Percentiles rank a stretch among this genome's conserved stretches.
Conservation (phyloP, 2,113 vertebrate species). For the Salvelinus fontinalis region DNA sequence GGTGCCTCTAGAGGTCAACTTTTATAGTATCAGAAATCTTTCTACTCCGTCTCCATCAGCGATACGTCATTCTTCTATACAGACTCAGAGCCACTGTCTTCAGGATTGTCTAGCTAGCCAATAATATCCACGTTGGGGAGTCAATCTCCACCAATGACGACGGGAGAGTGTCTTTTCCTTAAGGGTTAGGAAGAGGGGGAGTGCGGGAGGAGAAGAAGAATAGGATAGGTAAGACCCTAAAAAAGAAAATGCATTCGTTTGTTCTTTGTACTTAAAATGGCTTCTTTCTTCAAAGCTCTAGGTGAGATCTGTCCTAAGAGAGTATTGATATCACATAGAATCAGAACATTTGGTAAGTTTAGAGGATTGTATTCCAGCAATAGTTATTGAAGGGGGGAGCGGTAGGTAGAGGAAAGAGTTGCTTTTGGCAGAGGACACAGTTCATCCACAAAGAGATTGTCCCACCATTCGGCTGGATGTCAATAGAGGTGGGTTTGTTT, state of each 20-base stretch:
- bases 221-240: slow-evolving; percentile 71
- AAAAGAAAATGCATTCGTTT: slow-evolving; percentile 69
- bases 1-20: slow-evolving; percentile 62
- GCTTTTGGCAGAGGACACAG: slow-evolving; percentile 65
- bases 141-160: slow-evolving; percentile 68
- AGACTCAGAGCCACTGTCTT: slow-evolving; percentile 69
- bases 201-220: slow-evolving; percentile 31
- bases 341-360: slow-evolving; percentile 72
- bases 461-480: slow-evolving; percentile 52
- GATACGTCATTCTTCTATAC: slow-evolving; percentile 53
- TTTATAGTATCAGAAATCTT: slow-evolving; percentile 61
- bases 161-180: slow-evolving; percentile 64
- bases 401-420: slow-evolving; percentile 51
- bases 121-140: slow-evolving; percentile 64
- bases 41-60: slow-evolving; percentile 47
- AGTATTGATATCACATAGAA: slow-evolving; percentile 62
- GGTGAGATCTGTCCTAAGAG: slow-evolving; percentile 61
- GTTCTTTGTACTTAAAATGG: slow-evolving; percentile 73
- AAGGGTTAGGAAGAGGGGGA: slow-evolving; percentile 43
- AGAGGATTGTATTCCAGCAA: slow-evolving; percentile 71
- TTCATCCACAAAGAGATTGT: slow-evolving; percentile 44
- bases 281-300: slow-evolving; percentile 72
- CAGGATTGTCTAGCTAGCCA: slow-evolving; percentile 80
- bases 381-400: slow-evolving; percentile 59
- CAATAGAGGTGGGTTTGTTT: slow-evolving; percentile 51